Evolutionary conservation across 2,113 vertebrate genomes (phyloP).

Genomic region (Rousettus leschenaultii): DNA sequence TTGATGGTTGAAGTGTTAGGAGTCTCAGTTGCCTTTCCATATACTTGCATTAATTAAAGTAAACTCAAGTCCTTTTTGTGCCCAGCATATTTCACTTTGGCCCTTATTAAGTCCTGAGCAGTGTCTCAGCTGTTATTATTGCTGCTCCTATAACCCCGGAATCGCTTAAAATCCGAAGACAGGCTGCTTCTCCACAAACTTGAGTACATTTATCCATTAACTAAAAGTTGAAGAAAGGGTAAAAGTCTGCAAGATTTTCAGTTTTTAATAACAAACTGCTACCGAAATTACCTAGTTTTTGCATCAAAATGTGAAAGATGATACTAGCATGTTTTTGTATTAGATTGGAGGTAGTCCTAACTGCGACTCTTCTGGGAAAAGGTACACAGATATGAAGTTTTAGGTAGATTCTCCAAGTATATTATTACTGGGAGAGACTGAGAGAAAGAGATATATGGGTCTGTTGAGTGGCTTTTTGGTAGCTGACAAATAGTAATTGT

Average conservation of each 20-base stretch:
- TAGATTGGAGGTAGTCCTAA: neutral
- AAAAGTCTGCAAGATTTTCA: neutral
- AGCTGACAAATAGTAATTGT: neutral
- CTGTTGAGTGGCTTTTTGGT: neutral
- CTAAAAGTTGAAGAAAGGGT: neutral
- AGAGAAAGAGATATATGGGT: neutral
- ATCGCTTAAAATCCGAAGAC: neutral
- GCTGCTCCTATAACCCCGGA: neutral
- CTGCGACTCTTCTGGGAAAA: neutral
- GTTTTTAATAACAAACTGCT: neutral
- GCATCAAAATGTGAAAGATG: neutral
- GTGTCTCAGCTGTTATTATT: neutral
- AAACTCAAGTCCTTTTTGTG: neutral
- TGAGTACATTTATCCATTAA: neutral
- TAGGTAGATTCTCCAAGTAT: neutral
- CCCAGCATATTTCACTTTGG: neutral
- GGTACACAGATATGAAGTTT: neutral
- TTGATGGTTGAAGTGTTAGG: neutral
- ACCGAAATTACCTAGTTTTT: neutral
- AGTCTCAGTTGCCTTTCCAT: neutral
- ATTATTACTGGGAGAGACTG: neutral
- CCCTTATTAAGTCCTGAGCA: neutral
- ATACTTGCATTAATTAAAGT: neutral
- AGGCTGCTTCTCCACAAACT: neutral
- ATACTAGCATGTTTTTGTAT: neutral